These are phyloP conservation scores for Acromyrmex echinatior DNA, from an alignment of 1,140 invertebrate species.

Conservation along the genomic window DNA sequence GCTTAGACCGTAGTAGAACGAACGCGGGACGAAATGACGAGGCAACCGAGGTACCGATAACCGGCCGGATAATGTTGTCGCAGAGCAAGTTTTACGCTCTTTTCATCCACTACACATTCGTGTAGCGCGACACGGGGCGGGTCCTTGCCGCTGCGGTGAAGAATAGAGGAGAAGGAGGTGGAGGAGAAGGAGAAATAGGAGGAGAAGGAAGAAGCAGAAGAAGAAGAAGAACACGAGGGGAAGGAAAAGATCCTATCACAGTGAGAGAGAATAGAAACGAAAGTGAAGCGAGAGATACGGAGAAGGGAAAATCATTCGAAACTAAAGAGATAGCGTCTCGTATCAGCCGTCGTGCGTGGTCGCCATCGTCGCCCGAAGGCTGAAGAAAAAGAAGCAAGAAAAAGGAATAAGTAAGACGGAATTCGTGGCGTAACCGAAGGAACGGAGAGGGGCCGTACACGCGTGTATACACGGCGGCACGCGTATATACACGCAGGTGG, in stretches of 20 bases:
- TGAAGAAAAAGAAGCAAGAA: constrained; percentile 24
- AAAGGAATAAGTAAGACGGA: neutral
- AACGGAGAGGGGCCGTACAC: constrained; percentile 20
- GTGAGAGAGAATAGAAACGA: constrained; percentile 17
- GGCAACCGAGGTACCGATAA: constrained; percentile 71
- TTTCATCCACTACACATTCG: constrained; percentile 84
- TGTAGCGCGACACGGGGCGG: constrained; percentile 83
- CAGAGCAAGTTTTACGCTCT: constrained; percentile 84
- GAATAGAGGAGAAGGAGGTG: constrained; percentile 53
- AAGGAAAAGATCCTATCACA: neutral
- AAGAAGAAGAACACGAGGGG: constrained; percentile 29
- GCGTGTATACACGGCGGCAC: constrained; percentile 13
- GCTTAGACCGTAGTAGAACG: constrained; percentile 64
- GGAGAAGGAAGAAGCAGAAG: neutral
- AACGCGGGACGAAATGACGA: constrained; percentile 70
- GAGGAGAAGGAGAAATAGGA: neutral
- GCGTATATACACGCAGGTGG: neutral
- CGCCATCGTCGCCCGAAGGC: constrained; percentile 34
- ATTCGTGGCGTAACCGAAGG: neutral
- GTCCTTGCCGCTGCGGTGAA: constrained; percentile 81
- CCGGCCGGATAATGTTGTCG: constrained; percentile 81
- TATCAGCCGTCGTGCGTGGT: constrained; percentile 5
- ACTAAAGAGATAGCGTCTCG: neutral
- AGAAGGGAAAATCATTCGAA: neutral
- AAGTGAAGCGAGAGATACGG: constrained; percentile 11